Percentiles rank a stretch among this genome's conserved stretches.
phyloP scores from a whole-genome alignment of 1,140 invertebrate species.

The Neodiprion pinetum region DNA sequence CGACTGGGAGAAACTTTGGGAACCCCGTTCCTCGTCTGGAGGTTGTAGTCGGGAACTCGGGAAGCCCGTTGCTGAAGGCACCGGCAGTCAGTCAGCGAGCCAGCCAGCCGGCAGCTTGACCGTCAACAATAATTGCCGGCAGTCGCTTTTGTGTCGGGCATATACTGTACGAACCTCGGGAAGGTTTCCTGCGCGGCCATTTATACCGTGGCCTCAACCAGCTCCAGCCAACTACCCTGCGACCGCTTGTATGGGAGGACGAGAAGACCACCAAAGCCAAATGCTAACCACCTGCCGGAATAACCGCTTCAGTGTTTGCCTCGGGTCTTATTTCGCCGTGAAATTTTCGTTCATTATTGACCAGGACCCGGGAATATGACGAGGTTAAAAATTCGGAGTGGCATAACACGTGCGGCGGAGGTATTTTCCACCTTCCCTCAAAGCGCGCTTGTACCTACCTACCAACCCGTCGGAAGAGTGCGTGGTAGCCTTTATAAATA shows the following conservation, averaged over 20 bases:
- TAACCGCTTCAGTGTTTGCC: no score
- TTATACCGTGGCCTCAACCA: neutral
- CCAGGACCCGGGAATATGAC: no score
- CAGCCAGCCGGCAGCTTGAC: neutral
- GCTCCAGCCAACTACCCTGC: neutral
- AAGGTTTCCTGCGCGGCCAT: neutral
- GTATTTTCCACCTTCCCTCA: constrained; percentile 35
- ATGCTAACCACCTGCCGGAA: neutral
- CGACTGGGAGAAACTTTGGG: neutral
- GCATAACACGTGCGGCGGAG: constrained; percentile 16
- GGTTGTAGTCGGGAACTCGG: neutral
- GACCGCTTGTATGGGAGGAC: no score
- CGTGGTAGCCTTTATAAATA: constrained; percentile 42
- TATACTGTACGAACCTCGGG: neutral
- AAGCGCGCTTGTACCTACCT: constrained; percentile 29
- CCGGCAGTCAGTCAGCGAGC: no score
- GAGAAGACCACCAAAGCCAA: neutral
- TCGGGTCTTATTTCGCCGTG: no score
- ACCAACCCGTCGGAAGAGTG: neutral
- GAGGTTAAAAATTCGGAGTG: no score
- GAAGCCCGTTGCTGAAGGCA: neutral
- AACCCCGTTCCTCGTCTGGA: neutral
- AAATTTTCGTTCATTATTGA: no score
- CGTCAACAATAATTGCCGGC: neutral
- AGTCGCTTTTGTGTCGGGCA: neutral